Base-by-base conservation (phyloP, 2,888 invertebrate species). In the Hyles lineata region DNA sequence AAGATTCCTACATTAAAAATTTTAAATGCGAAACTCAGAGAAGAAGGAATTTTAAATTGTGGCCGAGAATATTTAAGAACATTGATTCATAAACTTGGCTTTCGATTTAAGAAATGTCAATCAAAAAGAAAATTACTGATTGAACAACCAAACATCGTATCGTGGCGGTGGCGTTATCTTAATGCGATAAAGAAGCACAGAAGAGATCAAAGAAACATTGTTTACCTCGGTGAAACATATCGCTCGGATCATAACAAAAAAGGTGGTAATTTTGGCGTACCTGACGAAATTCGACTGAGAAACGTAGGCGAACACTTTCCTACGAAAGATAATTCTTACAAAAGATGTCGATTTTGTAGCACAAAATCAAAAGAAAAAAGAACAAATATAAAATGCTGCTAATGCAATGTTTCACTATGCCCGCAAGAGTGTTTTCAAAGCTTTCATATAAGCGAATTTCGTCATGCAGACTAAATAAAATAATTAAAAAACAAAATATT, bases 121-220 rank as follows among this genome's bases (percentile, higher is more conserved):
- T 73, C 73, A 32, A 63, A 70, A 70, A 72, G 25, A 19, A 70
- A 50, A 61, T n/a, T 70, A 7, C 70, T 72, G 7, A 72, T 72
- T 15, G 55, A 55, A 55, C 55, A 55, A 55, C 55, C 55, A 55
- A 55, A 55, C 55, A 55, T 19, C n/a, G 55, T 55, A 19, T 55
- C 55, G 17, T 55, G 55, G 19, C 55, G 55, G n/a, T 55, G 55
- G 19, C 17, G n/a, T 19, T 55, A 55, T 55, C 55, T 55, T 17
- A 55, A 19, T 55, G 55, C 55, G 55, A 55, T 55, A 55, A 55
- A 55, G 55, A 55, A 55, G n/a, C 55, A 55, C n/a, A 15, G 52
- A 52, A 52, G 52, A 52, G 52, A 52, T 19, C 15, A 52, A 19
- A 52, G 52, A 52, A 15, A 15, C 52, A 52, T 52, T 52, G 52